These are phyloP conservation scores for Drosophila jambulina DNA, from an alignment of 1,140 invertebrate species.

Conservation along the genomic window DNA sequence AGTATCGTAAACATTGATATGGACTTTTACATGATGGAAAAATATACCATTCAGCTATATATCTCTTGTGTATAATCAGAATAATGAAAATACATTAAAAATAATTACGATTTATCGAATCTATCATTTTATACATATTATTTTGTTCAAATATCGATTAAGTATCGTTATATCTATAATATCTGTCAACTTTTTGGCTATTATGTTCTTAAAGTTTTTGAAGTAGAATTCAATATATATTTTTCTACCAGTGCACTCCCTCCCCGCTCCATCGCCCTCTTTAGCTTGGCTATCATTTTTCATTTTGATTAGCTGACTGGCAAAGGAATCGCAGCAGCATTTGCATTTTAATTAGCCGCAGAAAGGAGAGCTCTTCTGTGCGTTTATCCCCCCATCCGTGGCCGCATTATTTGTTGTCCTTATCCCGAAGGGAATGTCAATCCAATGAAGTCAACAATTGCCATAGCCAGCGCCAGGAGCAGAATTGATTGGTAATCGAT, in stretches of 20 bases:
- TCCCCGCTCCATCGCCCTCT: not conserved
- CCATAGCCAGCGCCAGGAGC: slow-evolving; percentile 44
- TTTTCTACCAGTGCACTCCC: not conserved
- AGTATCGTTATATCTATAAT: not conserved
- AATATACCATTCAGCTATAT: not conserved
- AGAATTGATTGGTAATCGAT: slow-evolving; percentile 75
- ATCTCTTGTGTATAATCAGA: too few relatives aligned
- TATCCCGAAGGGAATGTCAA: slow-evolving; percentile 36
- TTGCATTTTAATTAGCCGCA: slow-evolving; percentile 61
- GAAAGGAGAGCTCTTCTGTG: slow-evolving; percentile 2
- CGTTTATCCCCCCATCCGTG: not conserved
- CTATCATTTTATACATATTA: not conserved
- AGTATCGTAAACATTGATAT: not conserved
- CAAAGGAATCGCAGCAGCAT: slow-evolving; percentile 35
- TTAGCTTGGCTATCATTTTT: slow-evolving; percentile 26
- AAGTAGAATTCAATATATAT: not conserved
- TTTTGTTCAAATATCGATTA: not conserved
- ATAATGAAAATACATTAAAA: not conserved
- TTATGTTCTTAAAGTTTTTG: too few relatives aligned
- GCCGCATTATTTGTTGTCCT: slow-evolving; percentile 27
- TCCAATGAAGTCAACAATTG: slow-evolving; percentile 70
- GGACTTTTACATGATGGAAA: not conserved
- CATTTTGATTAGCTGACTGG: slow-evolving; percentile 45
- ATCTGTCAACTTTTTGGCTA: not conserved
- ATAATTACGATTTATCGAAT: not conserved